Base-by-base conservation (phyloP, 2,888 invertebrate species). In the Heliconius charithonia region DNA sequence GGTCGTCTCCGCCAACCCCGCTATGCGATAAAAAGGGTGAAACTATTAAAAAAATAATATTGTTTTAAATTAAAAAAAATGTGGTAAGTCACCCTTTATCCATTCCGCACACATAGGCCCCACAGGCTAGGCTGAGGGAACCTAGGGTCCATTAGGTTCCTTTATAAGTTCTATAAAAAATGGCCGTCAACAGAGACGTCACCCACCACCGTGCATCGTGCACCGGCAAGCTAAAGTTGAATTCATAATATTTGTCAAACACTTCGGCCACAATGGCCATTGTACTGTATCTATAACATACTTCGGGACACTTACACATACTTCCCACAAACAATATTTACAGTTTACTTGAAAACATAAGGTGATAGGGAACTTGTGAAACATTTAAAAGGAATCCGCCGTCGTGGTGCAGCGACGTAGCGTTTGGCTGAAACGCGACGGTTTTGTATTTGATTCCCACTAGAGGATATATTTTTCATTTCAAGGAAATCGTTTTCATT, bases 201-300 rank as follows among this genome's bases (percentile, higher is more conserved):
- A 4, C 32, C 32, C 6, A 3, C 29, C 29, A 29, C 29, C 0
- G 1, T 0, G 22, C 56, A 0, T 3, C 22, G 7, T 3, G 16
- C 45, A 51, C 51, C 19, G 51, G 51, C n/a, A n/a, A 59, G 59
- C 9, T n/a, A n/a, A 59, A 59, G n/a, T 59, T 10, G 7, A 69
- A 76, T 19, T 69, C 76, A 76, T 41, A 76, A 70, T 75, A 70
- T 75, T 78, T 63, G 69, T 27, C 25, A 75, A 78, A 75, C 75
- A 76, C 29, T 16, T n/a, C 22, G 10, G n/a, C 27, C 37, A 79
- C 79, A 79, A 79, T 77, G 69, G 37, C 29, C 25, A 74, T 78
- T 74, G 75, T 75, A 16, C 3, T 41, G 16, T 45, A 69, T 69
- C 69, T 69, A 70, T 62, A 77, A 75, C 75, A 75, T 77, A 72